Evolutionary conservation across 2,113 vertebrate genomes (phyloP).

Genomic region (Silurus glanis): DNA sequence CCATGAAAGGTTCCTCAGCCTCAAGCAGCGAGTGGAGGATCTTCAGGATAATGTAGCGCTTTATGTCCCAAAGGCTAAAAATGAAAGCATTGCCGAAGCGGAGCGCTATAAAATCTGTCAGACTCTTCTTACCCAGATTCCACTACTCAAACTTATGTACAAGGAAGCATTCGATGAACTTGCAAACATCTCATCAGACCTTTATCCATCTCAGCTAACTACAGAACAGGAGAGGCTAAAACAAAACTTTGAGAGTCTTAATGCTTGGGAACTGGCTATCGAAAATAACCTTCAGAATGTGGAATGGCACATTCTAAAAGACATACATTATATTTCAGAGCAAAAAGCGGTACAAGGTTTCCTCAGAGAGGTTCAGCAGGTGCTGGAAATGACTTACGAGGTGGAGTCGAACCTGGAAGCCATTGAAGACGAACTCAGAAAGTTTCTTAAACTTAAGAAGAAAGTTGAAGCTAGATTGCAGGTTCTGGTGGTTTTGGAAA

Average conservation of each 20-base stretch:
- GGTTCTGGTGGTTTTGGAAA: constrained; percentile 62
- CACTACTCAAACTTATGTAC: constrained; percentile 69
- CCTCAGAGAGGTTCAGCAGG: constrained; percentile 67
- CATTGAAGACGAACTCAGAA: constrained; percentile 70
- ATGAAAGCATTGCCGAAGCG: constrained; percentile 53
- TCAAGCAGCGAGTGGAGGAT: constrained; percentile 72
- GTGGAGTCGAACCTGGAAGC: constrained; percentile 66
- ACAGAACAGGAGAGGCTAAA: constrained; percentile 73
- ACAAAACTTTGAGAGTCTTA: constrained; percentile 61
- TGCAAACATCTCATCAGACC: constrained; percentile 65
- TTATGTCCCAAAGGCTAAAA: constrained; percentile 64
- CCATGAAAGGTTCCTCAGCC: constrained; percentile 69
- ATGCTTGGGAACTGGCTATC: constrained; percentile 63
- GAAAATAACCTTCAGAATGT: constrained; percentile 66
- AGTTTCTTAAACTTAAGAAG: constrained; percentile 71
- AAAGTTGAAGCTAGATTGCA: constrained; percentile 70
- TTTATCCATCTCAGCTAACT: constrained; percentile 72
- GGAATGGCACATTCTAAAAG: constrained; percentile 63
- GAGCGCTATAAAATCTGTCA: constrained; percentile 69
- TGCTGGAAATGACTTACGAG: constrained; percentile 66
- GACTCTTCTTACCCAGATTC: constrained; percentile 69
- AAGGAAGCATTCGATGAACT: constrained; percentile 70
- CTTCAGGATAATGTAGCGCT: constrained; percentile 67
- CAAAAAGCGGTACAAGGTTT: constrained; percentile 59
- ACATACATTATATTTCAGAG: constrained; percentile 68